Evolutionary conservation across 2,113 vertebrate genomes (phyloP).

Genomic region (Mungos mungo): DNA sequence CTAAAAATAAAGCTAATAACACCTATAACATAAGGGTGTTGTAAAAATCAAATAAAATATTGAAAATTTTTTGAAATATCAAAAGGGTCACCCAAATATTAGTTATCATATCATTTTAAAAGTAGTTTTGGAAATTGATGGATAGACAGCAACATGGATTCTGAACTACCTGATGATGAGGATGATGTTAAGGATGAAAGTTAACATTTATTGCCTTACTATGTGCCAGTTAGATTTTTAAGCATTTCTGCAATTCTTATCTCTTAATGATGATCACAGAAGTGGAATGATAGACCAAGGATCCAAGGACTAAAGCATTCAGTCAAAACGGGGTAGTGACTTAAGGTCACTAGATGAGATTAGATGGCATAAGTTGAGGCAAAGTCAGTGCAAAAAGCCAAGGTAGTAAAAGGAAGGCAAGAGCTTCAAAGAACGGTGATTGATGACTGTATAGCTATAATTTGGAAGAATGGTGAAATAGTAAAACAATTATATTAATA

Average conservation of each 20-base stretch:
- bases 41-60: constrained; percentile 24
- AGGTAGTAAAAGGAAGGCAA: background rate
- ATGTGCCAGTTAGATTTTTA: background rate
- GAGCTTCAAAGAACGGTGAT: background rate
- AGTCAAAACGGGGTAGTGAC: background rate
- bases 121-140: background rate
- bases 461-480: background rate
- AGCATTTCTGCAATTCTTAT: background rate
- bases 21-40: background rate
- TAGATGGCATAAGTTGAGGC: background rate
- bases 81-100: background rate
- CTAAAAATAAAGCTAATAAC: constrained; percentile 20
- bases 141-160: background rate
- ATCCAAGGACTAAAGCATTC: background rate
- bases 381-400: background rate
- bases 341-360: background rate
- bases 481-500: background rate
- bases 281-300: background rate
- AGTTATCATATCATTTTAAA: background rate
- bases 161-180: background rate
- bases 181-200: background rate
- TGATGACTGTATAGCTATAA: background rate
- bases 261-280: background rate
- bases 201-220: background rate
- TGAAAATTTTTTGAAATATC: background rate